Base-by-base conservation (phyloP, 2,888 invertebrate species). In the Brachypterus glaber region DNA sequence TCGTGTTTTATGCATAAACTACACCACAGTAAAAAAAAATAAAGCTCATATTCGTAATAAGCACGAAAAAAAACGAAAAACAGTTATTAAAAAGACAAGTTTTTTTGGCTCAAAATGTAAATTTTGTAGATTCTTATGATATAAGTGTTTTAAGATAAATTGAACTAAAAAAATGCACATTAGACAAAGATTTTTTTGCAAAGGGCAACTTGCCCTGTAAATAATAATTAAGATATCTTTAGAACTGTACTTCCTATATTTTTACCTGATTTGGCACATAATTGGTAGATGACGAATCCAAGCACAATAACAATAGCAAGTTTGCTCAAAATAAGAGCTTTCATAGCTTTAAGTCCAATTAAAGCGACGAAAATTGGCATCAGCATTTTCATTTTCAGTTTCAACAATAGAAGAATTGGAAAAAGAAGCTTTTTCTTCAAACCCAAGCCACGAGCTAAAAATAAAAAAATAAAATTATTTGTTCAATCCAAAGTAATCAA, bases 391-490 rank as follows among this genome's bases (percentile, higher is more conserved):
- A 87, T 70, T 66, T 88, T 88, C 56, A 89, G 64, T 66, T 89
- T 89, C 53, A 89, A 67, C 34, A 88, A 72, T 49, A 89, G 68
- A 50, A 88, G 67, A 44, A 87, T 72, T 11, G 88, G 88, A 57
- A 88, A 68, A 46, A 88, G 70, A 32, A 88, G 74, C 63, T 88
- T 88, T 70, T 88, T 86, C 72, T 88, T 86, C 55, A 86, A 70
- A 40, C 72, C 59, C 62, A 81, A 70, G 53, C 82, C 84, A 46
- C 86, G 79, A 53, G 81, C 87, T 83, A 63, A 8, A 68, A 46
- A 3, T 29, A 8, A 11, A 29, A 9, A 5, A 21, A 21, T 21
- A 9, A 21, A 5, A 21, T 21, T 7, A 21, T 30, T 7, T 30
- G 3, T 30, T 7, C n/a, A n/a, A n/a, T n/a, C n/a, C n/a, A n/a